Evolutionary conservation across 2,888 invertebrate genomes (phyloP), one percentile per base, ranked within the genome.

Genomic region (Machimus atricapillus): DNA sequence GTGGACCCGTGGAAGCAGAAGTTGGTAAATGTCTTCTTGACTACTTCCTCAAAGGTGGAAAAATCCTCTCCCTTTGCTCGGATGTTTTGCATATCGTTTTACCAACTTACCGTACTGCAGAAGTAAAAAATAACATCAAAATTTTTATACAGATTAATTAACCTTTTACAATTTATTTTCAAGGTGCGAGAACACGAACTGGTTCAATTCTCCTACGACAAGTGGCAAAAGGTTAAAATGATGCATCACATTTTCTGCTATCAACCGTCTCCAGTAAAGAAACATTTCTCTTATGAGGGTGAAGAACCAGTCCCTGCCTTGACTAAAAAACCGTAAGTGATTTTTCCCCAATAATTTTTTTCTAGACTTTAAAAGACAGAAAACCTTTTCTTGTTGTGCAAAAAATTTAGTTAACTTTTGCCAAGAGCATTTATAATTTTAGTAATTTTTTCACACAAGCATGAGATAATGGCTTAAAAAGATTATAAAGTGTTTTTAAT

Each of bases 241-340:
- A 96, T 97, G 94, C 97, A 97, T 92, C 97, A 97, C 90, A 96
- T 97, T 89, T 97, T 97, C 91, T 97, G 97, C 90, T 97, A 97
- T 91, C 97, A 97, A 91, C 96, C 97, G 0, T 97, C 97, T 1
- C 97, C 97, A 0, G 95, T 96, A 1, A 96, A 96, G 91, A 96
- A 96, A 90, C 96, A 96, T 90, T 97, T 97, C 90, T 96, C 96
- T 0, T 95, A 96, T 86, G 96, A 96, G 90, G 95, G 95, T 86
- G 96, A 96, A 88, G 95, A 94, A 87, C 91, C 91, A 0, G 87
- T 89, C n/a, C 89, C 90, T 92, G 90, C 43, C 85, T 93, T 94
- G 91, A 93, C 94, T 89, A 90, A 91, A 81, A 92, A 91, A 91
- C 91, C 92, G 93, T 93, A 92, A 93, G 93, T 92, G 86, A 31